Base-by-base conservation (phyloP, 2,113 vertebrate genomes). In the Echinops telfairi region DNA sequence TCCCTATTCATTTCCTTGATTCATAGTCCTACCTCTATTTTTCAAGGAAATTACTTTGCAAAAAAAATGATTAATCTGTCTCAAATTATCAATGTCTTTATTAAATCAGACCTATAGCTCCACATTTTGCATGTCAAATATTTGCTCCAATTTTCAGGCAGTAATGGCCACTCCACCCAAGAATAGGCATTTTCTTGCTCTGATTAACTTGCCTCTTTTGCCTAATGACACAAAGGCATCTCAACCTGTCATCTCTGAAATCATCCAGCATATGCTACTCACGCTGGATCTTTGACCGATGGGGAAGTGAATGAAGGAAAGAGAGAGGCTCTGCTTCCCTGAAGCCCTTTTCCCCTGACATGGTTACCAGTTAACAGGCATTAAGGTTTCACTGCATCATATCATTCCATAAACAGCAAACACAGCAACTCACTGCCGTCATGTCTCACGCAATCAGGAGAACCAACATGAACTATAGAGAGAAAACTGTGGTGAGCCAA, bases 121-220 rank as follows among this genome's bases (percentile, higher is more conserved):
- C 36, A 92, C 88, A 95, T 40, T 2, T 83, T 94, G 91, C 9
- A 75, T 68, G 60, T 95, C 87, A 95, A 92, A 95, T 89, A 94
- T 83, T 38, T 90, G 60, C 86, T 84, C 84, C 77, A 81, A 71
- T 91, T 86, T 95, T 23, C 27, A 87, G 83, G 25, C 47, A 89
- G 58, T 73, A 89, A 70, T 66, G 36, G 25, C 43, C 29, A 82
- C 2, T 43, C 38, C 88, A 92, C 88, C 7, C 27, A 9, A 77
- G 47, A 88, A 78, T 43, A 90, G 8, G 6, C 4, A 64, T 27
- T 53, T 1, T 27, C 83, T 93, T 71, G 88, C 43, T 78, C 83
- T 88, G 53, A 93, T 58, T 23, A 71, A 53, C 43, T 71, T 29
- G 25, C 12, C 20, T 83, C n/a, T 31, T 3, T 16, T 89, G 25